A percentile compares a stretch with the other conserved stretches of the same genome.
Conservation (phyloP, 2,888 invertebrate species). For the Athripsodes cinereus region DNA sequence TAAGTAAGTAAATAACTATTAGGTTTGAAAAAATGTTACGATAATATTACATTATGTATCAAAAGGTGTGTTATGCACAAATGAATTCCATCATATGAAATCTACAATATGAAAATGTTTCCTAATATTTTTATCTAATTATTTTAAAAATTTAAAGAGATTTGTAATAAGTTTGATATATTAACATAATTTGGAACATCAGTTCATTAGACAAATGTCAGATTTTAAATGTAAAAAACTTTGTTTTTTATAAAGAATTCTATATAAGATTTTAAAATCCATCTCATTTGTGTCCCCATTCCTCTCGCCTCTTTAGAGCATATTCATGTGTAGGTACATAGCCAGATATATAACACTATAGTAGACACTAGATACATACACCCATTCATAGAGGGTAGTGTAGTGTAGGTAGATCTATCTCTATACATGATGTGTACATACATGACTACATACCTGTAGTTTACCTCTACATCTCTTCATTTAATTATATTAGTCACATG, state of each 20-base stretch:
- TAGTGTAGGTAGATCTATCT: too few species aligned
- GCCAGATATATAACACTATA: neutral
- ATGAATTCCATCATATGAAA: constrained; percentile 24
- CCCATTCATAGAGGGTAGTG: too few species aligned
- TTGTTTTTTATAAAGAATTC: constrained; percentile 8
- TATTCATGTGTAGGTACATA: neutral
- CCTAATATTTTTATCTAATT: constrained; percentile 19
- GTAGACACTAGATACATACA: too few species aligned
- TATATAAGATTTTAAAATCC: constrained; percentile 12
- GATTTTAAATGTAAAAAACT: constrained; percentile 12
- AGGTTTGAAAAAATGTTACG: constrained; percentile 7
- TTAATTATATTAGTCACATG: too few species aligned
- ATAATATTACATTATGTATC: constrained; percentile 16
- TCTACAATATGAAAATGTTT: constrained; percentile 19
- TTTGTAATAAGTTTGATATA: constrained; percentile 17
- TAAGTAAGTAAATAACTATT: neutral
- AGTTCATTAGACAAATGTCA: constrained; percentile 10
- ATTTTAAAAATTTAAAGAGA: constrained; percentile 21
- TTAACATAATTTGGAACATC: constrained; percentile 15
- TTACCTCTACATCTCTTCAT: too few species aligned
- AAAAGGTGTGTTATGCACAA: constrained; percentile 27
- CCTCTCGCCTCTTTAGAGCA: constrained; percentile 11
- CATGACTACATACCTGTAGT: too few species aligned
- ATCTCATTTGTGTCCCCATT: constrained; percentile 14
- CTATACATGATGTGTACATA: too few species aligned